Conservation (phyloP, 37 sponge, comb jelly and placozoan species). For the Theonella swinhoei region DNA sequence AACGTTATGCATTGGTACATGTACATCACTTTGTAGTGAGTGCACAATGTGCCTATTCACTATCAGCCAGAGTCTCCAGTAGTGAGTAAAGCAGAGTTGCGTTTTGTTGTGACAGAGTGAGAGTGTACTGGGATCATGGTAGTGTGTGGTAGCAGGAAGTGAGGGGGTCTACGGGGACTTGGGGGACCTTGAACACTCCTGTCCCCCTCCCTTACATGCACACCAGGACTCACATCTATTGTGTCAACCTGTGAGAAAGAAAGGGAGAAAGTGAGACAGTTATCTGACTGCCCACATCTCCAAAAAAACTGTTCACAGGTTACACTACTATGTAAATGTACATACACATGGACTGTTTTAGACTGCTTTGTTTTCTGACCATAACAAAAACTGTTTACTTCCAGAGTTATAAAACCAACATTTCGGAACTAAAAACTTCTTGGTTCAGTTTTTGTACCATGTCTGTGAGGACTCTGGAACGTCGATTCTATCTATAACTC, state of each 20-base stretch:
- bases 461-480: no score
- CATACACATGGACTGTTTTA: background rate
- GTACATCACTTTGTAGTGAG: no score
- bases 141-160: background rate
- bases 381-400: background rate
- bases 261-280: background rate
- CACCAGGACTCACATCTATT: constrained; percentile 60
- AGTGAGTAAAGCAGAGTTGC: no score
- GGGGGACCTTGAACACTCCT: constrained; percentile 18
- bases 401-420: no score
- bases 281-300: no score
- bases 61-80: background rate
- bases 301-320: no score
- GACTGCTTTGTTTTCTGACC: no score
- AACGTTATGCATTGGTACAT: no score
- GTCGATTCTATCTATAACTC: no score
- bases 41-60: no score
- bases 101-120: background rate
- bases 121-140: background rate
- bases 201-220: constrained; percentile 40
- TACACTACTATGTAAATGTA: background rate
- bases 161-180: background rate
- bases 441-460: no score
- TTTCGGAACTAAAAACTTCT: no score
- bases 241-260: constrained; percentile 46